Percentiles rank a stretch among this genome's conserved stretches.
phyloP scores from a whole-genome alignment of 1,140 invertebrate species.

The Drosophila trapezifrons region DNA sequence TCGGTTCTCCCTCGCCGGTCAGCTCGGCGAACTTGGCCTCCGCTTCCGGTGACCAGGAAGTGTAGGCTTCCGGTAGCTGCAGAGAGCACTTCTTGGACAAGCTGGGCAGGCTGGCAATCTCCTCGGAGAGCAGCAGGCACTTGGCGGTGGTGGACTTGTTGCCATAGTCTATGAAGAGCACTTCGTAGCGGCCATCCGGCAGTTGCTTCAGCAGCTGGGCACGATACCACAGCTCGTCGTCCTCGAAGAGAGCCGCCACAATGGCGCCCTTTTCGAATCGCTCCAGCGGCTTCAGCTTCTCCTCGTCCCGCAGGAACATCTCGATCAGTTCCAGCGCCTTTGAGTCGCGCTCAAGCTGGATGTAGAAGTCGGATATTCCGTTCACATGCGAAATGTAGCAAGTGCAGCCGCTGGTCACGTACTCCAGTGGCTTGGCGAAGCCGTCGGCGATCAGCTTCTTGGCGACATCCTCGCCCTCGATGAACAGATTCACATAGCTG shows the following conservation, averaged over 20 bases:
- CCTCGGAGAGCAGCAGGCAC: conserved; percentile 87
- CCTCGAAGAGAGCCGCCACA: conserved; percentile 89
- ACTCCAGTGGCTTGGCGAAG: conserved; percentile 85
- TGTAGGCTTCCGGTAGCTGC: conserved; percentile 86
- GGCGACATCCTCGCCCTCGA: conserved; percentile 86
- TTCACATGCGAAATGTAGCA: conserved; percentile 88
- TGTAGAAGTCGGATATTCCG: conserved; percentile 89
- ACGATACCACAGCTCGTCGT: conserved; percentile 89
- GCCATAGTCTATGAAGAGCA: conserved; percentile 90
- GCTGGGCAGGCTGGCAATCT: conserved; percentile 86
- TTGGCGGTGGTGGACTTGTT: conserved; percentile 87
- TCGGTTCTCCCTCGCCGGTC: conserved; percentile 87
- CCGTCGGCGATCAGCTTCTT: conserved; percentile 86
- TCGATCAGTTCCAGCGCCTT: conserved; percentile 87
- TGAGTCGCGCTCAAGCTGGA: conserved; percentile 87
- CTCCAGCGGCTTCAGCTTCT: conserved; percentile 54
- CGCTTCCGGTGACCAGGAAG: conserved; percentile 87
- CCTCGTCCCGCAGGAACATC: conserved; percentile 85
- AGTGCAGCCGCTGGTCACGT: conserved; percentile 85
- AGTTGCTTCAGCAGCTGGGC: conserved; percentile 87
- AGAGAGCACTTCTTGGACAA: conserved; percentile 88
- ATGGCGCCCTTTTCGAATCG: conserved; percentile 85
- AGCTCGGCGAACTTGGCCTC: conserved; percentile 88
- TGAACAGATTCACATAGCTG: conserved; percentile 88
- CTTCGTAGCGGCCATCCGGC: conserved; percentile 87